Evolutionary conservation across 1,140 invertebrate genomes (phyloP).

Genomic region (Ladona fulva): DNA sequence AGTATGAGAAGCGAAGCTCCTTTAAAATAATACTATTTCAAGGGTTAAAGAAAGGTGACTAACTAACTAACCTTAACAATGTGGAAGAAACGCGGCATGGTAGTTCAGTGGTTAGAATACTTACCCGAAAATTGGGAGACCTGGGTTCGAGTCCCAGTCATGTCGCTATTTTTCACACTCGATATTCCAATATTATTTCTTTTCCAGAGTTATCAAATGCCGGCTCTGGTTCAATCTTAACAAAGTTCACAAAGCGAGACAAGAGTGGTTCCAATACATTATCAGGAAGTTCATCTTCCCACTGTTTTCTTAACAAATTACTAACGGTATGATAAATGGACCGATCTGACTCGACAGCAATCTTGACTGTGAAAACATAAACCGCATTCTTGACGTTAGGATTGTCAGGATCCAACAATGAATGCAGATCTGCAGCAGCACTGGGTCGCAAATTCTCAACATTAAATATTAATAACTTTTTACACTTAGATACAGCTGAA

Average conservation of each 20-base stretch:
- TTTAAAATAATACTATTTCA: no score
- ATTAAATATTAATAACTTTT: neutral
- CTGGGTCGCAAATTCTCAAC: neutral
- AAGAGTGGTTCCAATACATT: neutral
- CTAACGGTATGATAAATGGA: neutral
- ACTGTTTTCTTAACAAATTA: neutral
- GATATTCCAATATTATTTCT: no score
- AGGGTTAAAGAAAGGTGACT: no score
- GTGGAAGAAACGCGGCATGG: no score
- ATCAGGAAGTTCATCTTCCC: neutral
- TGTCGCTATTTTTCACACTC: no score
- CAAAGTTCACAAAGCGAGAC: neutral
- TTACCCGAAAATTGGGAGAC: no score
- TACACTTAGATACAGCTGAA: neutral
- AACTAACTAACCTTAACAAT: no score
- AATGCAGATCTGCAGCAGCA: neutral
- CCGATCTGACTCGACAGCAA: no score
- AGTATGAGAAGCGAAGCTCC: neutral
- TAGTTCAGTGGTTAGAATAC: no score
- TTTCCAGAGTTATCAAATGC: neutral
- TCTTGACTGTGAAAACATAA: neutral
- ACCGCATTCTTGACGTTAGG: neutral
- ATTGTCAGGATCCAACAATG: neutral
- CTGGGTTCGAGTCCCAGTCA: no score
- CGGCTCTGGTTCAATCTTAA: neutral